Evolutionary conservation across 2,888 invertebrate species (phyloP).

Genomic region (Drosophila differens): DNA sequence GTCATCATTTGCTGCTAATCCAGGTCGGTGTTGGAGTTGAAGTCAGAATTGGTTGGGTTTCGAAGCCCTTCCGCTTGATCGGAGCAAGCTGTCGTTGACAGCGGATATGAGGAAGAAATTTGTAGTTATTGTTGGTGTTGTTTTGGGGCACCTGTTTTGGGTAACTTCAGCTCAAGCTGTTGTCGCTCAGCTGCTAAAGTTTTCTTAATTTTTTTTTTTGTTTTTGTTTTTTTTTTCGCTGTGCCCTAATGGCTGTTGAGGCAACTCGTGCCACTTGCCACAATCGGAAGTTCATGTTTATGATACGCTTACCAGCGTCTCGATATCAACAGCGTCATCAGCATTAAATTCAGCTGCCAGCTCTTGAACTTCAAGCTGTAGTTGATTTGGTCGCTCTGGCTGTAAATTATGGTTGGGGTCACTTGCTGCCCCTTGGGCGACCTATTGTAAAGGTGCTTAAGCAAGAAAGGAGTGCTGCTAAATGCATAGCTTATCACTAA

Average conservation of each 20-base stretch:
- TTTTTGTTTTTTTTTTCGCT: conserved; percentile 1
- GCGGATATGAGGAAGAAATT: conserved; percentile 64
- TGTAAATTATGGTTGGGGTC: conserved; percentile 15
- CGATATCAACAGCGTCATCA: conserved; percentile 33
- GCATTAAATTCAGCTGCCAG: conserved; percentile 57
- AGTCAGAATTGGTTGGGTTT: conserved; percentile 15
- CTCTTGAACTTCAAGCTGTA: conserved; percentile 5
- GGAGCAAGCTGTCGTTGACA: conserved; percentile 37
- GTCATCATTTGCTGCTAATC: conserved; percentile 25
- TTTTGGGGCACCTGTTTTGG: conserved; percentile 65
- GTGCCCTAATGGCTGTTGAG: conserved; percentile 46
- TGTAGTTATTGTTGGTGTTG: conserved; percentile 17
- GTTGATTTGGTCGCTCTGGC: conserved; percentile 23
- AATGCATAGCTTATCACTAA: background rate
- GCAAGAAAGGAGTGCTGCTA: background rate
- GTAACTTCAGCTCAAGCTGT: conserved; percentile 60
- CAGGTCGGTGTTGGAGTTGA: conserved; percentile 12
- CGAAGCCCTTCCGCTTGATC: conserved; percentile 55
- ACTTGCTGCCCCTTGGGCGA: conserved; percentile 5
- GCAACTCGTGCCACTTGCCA: conserved; percentile 71
- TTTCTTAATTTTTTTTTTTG: conserved; percentile 17
- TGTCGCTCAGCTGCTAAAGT: conserved; percentile 63
- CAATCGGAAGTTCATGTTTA: conserved; percentile 76
- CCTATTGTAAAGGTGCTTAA: conserved; percentile 10
- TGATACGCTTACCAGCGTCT: conserved; percentile 58